Evolutionary conservation across 1,140 invertebrate species (phyloP), one percentile per base, ranked within the genome.

Genomic region (Amphibalanus amphitrite): DNA sequence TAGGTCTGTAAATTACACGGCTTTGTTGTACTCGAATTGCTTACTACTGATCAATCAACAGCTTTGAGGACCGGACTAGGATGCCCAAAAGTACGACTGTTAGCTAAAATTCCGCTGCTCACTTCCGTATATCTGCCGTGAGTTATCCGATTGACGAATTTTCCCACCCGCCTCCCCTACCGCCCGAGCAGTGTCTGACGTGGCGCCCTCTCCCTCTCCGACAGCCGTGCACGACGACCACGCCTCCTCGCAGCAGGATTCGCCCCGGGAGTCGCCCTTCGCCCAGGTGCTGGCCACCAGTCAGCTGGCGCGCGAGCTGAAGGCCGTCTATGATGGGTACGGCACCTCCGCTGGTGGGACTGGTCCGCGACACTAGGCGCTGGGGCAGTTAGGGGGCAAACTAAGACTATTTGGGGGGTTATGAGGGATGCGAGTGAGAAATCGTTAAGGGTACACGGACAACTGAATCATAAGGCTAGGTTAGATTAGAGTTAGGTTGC

Each of bases 271-370:
- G 74, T 82, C 86, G 75, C 85, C 91, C 47, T 91, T 89, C 75
- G 83, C 87, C 77, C 81, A 89, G 29, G 94, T 96, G 73, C 81
- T 95, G 33, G 85, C 90, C 76, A 85, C 86, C 74, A 92, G 92
- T 80, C 87, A 86, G 10, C 79, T 97, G 23, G 93, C 93, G 0
- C 83, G 86, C 75, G 88, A 93, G 75, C 84, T 97, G 73, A 92
- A 91, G 78, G 85, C 85, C 71, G 88, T 93, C 17, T 95, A 91
- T 80, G 89, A 93, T 76, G 90, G 92, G 73, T 74, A 28, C 65
- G 65, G 47, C 8, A 69, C 23, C 33, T 6, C 69, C n/a, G 47
- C 25, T 26, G 69, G n/a, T 23, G 23, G 69, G 10, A 26, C 25
- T 25, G 33, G 33, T 4, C 15, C 33, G 33, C 4, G 33, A 15